A percentile compares a stretch with the other conserved stretches of the same genome.
These are phyloP conservation scores for Aegithalos caudatus DNA, from an alignment of 2,113 vertebrate genomes.

Conservation along the genomic window DNA sequence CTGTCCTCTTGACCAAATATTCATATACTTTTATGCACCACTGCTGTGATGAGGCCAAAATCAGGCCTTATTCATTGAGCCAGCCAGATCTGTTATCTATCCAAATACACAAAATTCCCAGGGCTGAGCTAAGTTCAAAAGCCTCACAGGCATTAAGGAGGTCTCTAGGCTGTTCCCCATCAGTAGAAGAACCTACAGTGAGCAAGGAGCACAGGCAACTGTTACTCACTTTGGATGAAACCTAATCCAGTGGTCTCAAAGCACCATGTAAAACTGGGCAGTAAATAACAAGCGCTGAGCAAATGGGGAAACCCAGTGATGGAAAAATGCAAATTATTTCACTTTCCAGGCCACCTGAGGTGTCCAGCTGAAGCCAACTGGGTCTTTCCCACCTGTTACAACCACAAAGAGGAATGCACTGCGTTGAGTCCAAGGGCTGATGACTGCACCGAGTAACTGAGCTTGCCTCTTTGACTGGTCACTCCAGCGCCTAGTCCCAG, in stretches of 20 bases:
- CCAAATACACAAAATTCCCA: neutral
- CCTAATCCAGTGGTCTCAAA: neutral
- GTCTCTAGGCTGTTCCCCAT: neutral
- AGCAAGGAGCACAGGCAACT: neutral
- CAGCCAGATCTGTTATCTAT: neutral
- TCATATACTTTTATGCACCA: neutral
- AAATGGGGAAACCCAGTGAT: neutral
- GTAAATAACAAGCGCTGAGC: neutral
- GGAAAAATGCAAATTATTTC: neutral
- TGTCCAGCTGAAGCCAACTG: neutral
- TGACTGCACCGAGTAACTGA: rapidly evolving
- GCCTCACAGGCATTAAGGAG: neutral
- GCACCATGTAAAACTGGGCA: neutral
- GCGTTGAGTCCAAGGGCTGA: neutral
- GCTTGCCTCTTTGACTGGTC: neutral
- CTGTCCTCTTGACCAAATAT: neutral
- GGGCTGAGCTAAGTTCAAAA: neutral
- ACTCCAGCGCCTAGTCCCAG: neutral
- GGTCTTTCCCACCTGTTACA: neutral
- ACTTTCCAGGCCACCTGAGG: neutral
- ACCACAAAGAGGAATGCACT: rapidly evolving
- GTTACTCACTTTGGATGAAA: neutral
- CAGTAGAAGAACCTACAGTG: rapidly evolving
- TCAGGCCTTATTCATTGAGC: neutral
- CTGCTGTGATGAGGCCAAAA: neutral